Evolutionary conservation across 2,888 invertebrate species (phyloP), one percentile per base, ranked within the genome.

Genomic region (Epistrophella euchroma): DNA sequence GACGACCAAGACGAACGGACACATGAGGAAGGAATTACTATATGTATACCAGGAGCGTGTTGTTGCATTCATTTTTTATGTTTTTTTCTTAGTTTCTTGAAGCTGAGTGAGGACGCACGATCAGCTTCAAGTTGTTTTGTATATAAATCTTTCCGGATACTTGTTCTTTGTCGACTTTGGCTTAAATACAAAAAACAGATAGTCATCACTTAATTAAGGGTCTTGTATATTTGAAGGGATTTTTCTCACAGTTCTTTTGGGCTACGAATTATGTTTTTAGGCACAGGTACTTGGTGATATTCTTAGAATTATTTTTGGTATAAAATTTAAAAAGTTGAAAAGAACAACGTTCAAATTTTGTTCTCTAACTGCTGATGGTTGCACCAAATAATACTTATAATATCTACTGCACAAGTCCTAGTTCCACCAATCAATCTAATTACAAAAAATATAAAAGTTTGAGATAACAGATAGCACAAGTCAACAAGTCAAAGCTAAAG

Each of bases 181-280:
- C 52, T 79, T 78, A 75, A 84, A 66, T 74, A 62, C 62, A 55
- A 55, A 55, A 28, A 37, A 28, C n/a, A 74, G 83, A 84, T 84
- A 78, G 68, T 78, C 78, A 84, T 84, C 83, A 78, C 83, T 84
- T 84, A 78, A 78, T 84, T 84, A 78, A 84, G 78, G 78, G 66
- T 43, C 19, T 75, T 58, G 58, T 50, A 13, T 22, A 15, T 45
- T 64, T 47, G 58, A 47, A 43, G 45, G 37, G 19, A 62, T 62
- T 45, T 74, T 74, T 75, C 55, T 66, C 74, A 80, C 80, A 75
- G 25, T 52, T 45, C 28, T 74, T 37, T 47, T 5, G 28, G 47
- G 56, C 13, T 25, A 17, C 17, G 43, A 37, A 37, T 37, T 58
- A 37, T 37, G 13, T 37, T 37, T 19, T 58, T 58, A 22, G 37